A percentile compares a stretch with the other conserved stretches of the same genome.
phyloP scores from a whole-genome alignment of 2,888 invertebrate genomes.

The Timema cristinae region DNA sequence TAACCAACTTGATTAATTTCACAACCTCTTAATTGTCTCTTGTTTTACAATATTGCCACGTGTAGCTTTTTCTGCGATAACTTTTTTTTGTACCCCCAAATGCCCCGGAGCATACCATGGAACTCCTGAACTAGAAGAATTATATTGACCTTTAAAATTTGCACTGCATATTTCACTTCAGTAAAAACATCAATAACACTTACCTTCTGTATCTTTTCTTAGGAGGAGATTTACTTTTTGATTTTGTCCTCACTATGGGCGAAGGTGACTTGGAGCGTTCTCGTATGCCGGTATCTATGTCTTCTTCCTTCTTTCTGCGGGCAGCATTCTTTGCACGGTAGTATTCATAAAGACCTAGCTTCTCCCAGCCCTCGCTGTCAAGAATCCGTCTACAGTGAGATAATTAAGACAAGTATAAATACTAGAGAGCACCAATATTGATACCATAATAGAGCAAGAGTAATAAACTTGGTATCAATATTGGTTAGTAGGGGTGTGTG shows the following conservation, averaged over 20 bases:
- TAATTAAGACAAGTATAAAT: not conserved
- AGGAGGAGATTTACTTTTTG: conserved; percentile 68
- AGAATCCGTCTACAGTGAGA: conserved; percentile 25
- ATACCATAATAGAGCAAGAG: no score
- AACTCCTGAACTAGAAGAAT: no score
- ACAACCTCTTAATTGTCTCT: no score
- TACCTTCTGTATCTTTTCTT: conserved; percentile 61
- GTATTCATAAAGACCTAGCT: conserved; percentile 94
- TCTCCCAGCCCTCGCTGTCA: conserved; percentile 92
- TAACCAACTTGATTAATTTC: no score
- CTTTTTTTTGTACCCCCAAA: no score
- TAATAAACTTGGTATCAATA: no score
- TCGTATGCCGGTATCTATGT: conserved; percentile 66
- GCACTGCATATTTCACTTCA: not conserved
- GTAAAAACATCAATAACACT: not conserved
- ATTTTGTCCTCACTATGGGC: conserved; percentile 70
- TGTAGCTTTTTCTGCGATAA: no score
- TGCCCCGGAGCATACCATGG: no score
- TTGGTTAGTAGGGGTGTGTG: no score
- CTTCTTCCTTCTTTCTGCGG: conserved; percentile 81
- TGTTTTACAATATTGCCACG: no score
- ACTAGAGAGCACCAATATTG: no score
- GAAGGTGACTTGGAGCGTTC: conserved; percentile 68
- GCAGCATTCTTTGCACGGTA: conserved; percentile 94
- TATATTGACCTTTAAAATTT: no score